phyloP scores from a whole-genome alignment of 2,797 vertebrate species.

The Cyprinella venusta region DNA sequence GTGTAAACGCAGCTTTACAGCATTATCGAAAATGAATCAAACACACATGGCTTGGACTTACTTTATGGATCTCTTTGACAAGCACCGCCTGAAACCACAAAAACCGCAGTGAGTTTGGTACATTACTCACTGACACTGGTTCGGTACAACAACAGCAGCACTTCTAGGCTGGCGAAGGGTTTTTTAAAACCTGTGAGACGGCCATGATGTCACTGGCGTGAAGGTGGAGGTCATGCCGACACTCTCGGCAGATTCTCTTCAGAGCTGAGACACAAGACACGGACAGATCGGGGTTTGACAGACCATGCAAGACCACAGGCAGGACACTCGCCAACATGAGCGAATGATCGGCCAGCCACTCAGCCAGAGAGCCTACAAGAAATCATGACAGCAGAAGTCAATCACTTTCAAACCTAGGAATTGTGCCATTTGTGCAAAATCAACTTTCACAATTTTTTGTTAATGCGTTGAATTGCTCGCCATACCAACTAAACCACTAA shows the following conservation, averaged over 20 bases:
- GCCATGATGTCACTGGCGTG: constrained; percentile 91
- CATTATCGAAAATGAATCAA: background rate
- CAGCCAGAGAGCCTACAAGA: constrained; percentile 88
- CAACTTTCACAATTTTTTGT: background rate
- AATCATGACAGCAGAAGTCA: background rate
- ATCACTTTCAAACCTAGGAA: background rate
- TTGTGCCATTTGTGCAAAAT: background rate
- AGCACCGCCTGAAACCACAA: constrained; percentile 83
- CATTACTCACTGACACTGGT: background rate
- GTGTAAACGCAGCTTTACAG: too few relatives aligned
- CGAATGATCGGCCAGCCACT: constrained; percentile 96
- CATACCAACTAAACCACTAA: background rate
- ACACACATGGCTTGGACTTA: constrained; percentile 69
- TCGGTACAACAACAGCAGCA: background rate
- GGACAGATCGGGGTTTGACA: constrained; percentile 91
- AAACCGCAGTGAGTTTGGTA: background rate
- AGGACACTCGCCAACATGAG: constrained; percentile 93
- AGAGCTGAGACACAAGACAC: constrained; percentile 95
- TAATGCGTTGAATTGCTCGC: too few relatives aligned
- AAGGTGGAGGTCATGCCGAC: constrained; percentile 87
- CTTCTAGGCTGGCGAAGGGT: background rate
- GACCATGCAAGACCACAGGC: constrained; percentile 91
- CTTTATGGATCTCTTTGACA: constrained; percentile 96
- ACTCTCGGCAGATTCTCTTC: constrained; percentile 98
- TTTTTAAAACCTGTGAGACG: constrained; percentile 86